A percentile compares a stretch with the other conserved stretches of the same genome.
Conservation (phyloP, 2,888 invertebrate genomes). For the Sphecodes monilicornis region DNA sequence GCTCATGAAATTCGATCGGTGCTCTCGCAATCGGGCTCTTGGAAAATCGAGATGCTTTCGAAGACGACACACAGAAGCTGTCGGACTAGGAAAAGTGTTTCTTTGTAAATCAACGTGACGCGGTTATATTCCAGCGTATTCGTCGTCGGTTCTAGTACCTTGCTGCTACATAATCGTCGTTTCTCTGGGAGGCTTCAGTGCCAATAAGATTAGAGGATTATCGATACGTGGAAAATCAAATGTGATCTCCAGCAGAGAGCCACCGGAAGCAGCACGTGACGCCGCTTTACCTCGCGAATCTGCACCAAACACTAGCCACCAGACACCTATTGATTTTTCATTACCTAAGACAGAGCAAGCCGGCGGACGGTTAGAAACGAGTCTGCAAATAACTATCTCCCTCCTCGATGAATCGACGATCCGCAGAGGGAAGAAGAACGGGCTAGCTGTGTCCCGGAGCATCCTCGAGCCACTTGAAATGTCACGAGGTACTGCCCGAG, state of each 20-base stretch:
- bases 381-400: constrained; percentile 30
- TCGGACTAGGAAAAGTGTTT: neutral
- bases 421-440: constrained; percentile 18
- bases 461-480: constrained; percentile 59
- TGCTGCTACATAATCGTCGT: neutral
- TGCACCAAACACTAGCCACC: neutral
- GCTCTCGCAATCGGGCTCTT: no score
- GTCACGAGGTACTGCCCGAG: constrained; percentile 59
- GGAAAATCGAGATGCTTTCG: no score
- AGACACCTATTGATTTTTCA: constrained; percentile 51
- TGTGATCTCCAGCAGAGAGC: neutral
- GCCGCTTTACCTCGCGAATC: constrained; percentile 13
- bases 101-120: neutral
- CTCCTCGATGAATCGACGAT: constrained; percentile 20
- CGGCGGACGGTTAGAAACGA: constrained; percentile 26
- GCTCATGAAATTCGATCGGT: no score
- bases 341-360: constrained; percentile 41
- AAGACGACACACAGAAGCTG: neutral
- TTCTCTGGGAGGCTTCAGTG: neutral
- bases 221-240: constrained; percentile 11
- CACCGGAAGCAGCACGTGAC: neutral
- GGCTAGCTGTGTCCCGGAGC: constrained; percentile 19
- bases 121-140: neutral
- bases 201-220: neutral
- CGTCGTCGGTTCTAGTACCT: neutral